phyloP scores from a whole-genome alignment of 1,140 invertebrate species.

The Ctenoplectra terminalis region DNA sequence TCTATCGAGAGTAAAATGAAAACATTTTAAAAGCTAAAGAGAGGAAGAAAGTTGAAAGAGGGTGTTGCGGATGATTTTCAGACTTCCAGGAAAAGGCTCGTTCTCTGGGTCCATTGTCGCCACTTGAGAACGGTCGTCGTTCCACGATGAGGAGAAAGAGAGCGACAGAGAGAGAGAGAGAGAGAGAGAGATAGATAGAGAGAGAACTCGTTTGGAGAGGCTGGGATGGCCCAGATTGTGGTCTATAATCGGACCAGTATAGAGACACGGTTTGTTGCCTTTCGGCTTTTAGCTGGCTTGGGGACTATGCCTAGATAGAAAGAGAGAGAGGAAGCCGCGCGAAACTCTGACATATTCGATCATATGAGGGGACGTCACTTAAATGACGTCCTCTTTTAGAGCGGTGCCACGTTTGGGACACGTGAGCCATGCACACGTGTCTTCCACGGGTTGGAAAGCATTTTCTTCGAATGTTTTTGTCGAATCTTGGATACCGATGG shows the following conservation, averaged over 20 bases:
- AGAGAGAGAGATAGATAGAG: not conserved
- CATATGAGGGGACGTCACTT: slow-evolving; percentile 38
- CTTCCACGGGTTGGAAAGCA: not conserved
- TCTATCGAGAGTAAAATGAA: not conserved
- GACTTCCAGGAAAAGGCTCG: slow-evolving; percentile 50
- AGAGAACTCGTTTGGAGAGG: slow-evolving; percentile 42
- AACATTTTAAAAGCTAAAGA: too few species aligned
- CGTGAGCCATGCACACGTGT: slow-evolving; percentile 33
- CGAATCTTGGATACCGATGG: too few species aligned
- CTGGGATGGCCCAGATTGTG: slow-evolving; percentile 74
- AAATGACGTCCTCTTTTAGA: slow-evolving; percentile 51
- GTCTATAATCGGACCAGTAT: slow-evolving; percentile 75
- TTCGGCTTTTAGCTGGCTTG: slow-evolving; percentile 59
- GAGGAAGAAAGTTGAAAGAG: not conserved
- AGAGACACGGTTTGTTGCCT: slow-evolving; percentile 69
- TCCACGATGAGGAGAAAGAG: slow-evolving; percentile 7
- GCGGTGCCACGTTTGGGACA: slow-evolving; percentile 4
- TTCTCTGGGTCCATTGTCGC: slow-evolving; percentile 52
- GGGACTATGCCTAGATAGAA: not conserved
- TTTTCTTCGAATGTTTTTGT: too few species aligned
- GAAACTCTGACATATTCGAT: slow-evolving; percentile 55
- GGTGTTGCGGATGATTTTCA: slow-evolving; percentile 23
- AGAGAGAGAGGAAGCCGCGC: not conserved
- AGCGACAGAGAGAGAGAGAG: not conserved
- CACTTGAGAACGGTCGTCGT: slow-evolving; percentile 42